Evolutionary conservation across 92 coral and sea anemone genomes (phyloP), one percentile per base, ranked within the genome.

Genomic region (Epizoanthus fatuus): DNA sequence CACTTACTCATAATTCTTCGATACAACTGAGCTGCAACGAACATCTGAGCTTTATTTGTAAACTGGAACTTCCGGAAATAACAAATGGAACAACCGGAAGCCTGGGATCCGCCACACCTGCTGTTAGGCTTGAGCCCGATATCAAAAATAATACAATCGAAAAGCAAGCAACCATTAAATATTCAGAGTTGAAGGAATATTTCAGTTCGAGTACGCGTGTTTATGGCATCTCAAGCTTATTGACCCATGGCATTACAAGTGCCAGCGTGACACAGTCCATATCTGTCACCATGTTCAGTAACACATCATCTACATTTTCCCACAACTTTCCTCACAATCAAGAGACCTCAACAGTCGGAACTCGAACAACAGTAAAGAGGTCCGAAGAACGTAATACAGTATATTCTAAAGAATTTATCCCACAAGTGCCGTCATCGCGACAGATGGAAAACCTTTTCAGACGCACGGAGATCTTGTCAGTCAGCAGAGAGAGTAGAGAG

Each of bases 41-140:
- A 12, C 19, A n/a, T 13, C 65, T 77, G 22, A 77, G 47, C 68
- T 77, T 77, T 11, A 44, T 77, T 47, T 77, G 82, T 15, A 37
- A 77, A 77, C 56, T 77, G 12, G 20, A 39, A 40, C 25, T 77
- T 39, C 82, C 82, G 71, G 82, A 77, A 58, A 39, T 77, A 16
- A 77, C 25, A 19, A 20, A 38, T 58, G 1, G 5, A 42, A 40
- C 9, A 58, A 44, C 54, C 70, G 82, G 82, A 77, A 60, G 44
- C 6, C 6, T 17, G n/a, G 4, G 1, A 15, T 60, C 82, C 2
- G 3, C 38, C 25, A 5, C n/a, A 16, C 63, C 69, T 76, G 54
- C 35, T 37, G 11, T n/a, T 59, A 12, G 37, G 54, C 68, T 20
- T 5, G 59, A 75, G n/a, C 63, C 52, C 51, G 8, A 15, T 35